These are phyloP conservation scores for Sphinx pinastri DNA, from an alignment of 2,888 invertebrate genomes.

Conservation along the genomic window DNA sequence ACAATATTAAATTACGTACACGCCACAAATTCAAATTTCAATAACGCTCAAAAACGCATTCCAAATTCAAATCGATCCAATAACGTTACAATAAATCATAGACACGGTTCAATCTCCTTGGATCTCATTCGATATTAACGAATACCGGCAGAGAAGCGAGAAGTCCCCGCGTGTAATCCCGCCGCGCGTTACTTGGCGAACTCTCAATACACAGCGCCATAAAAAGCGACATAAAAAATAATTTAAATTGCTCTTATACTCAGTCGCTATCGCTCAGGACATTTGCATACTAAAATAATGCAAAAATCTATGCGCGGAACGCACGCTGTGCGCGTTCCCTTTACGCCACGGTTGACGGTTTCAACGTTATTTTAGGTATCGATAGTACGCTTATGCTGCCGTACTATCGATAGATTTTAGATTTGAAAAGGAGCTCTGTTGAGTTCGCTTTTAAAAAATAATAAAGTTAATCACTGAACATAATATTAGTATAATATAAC, in stretches of 20 bases:
- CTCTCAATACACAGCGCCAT: slow-evolving; percentile 76
- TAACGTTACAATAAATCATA: slow-evolving; percentile 30
- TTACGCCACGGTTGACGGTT: slow-evolving; percentile 40
- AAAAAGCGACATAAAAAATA: slow-evolving; percentile 82
- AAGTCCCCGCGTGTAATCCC: slow-evolving; percentile 55
- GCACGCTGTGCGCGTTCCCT: slow-evolving; percentile 60
- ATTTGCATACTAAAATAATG: slow-evolving; percentile 85
- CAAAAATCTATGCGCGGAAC: slow-evolving; percentile 82
- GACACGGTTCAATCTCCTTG: slow-evolving; percentile 45
- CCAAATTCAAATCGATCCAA: slow-evolving; percentile 33
- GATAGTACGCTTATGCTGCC: too few species aligned
- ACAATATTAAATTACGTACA: not conserved
- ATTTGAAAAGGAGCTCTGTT: too few species aligned
- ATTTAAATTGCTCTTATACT: slow-evolving; percentile 84
- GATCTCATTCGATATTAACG: slow-evolving; percentile 74
- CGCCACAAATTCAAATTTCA: slow-evolving; percentile 13
- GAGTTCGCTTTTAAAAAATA: too few species aligned
- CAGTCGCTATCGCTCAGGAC: slow-evolving; percentile 76
- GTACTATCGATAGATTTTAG: too few species aligned
- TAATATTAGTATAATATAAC: too few species aligned
- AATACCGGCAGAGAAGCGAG: slow-evolving; percentile 56
- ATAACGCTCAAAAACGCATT: slow-evolving; percentile 27
- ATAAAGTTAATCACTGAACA: too few species aligned
- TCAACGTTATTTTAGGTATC: too few species aligned
- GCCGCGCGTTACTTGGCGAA: slow-evolving; percentile 63